phyloP scores from a whole-genome alignment of 2,888 invertebrate species.

The Trachelus iudaicus region DNA sequence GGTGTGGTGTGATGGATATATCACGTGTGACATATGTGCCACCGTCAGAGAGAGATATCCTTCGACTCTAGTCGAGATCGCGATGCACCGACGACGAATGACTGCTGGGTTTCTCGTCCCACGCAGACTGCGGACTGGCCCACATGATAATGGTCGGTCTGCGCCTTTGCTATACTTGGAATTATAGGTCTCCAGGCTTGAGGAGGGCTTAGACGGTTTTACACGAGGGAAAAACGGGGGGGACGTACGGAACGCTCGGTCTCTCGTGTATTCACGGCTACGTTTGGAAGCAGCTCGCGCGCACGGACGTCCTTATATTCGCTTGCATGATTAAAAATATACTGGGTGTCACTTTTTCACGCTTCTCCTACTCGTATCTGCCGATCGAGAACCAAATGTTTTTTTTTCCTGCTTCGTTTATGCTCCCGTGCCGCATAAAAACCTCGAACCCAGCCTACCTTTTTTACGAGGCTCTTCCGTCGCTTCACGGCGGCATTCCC shows the following conservation, averaged over 20 bases:
- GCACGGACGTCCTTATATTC: background rate
- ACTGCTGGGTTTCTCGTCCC: conserved; percentile 25
- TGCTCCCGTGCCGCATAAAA: background rate
- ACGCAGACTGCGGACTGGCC: conserved; percentile 40
- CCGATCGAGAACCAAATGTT: background rate
- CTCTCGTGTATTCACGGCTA: background rate
- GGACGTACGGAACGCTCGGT: background rate
- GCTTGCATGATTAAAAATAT: background rate
- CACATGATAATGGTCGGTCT: conserved; percentile 41
- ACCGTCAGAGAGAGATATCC: background rate
- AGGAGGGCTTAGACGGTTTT: background rate
- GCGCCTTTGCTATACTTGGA: conserved; percentile 5
- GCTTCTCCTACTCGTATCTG: background rate
- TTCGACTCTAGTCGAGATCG: background rate
- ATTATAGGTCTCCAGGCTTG: background rate
- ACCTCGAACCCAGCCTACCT: background rate
- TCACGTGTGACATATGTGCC: background rate
- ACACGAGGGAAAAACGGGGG: background rate
- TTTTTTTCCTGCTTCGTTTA: background rate
- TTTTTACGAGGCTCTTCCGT: conserved; percentile 1
- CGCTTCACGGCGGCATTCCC: conserved; percentile 14
- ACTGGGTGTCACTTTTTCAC: background rate
- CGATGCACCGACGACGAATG: background rate
- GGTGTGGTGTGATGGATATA: background rate
- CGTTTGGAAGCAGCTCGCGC: background rate